Evolutionary conservation across 2,113 vertebrate genomes (phyloP).

Genomic region (Sebastes fasciatus): DNA sequence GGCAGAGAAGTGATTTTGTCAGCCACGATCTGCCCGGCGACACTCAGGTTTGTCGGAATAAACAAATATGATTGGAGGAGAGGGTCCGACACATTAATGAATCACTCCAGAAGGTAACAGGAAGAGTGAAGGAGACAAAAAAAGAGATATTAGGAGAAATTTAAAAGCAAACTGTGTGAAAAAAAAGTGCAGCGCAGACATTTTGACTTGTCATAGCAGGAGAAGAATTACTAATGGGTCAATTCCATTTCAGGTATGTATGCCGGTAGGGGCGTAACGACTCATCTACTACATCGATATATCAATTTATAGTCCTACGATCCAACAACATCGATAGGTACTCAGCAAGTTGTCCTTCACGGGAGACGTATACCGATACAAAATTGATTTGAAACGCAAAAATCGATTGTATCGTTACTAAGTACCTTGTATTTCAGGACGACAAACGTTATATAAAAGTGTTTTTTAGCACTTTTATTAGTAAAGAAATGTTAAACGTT

Average conservation of each 20-base stretch:
- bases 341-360: too few species aligned
- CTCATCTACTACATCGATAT: too few species aligned
- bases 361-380: too few species aligned
- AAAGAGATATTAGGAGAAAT: neutral
- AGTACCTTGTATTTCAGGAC: too few species aligned
- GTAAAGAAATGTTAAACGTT: too few species aligned
- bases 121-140: neutral
- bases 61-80: slow-evolving; percentile 61
- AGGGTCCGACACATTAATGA: slow-evolving; percentile 30
- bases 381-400: too few species aligned
- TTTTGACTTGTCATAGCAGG: neutral
- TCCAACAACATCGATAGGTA: too few species aligned
- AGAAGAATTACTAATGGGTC: neutral
- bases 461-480: too few species aligned
- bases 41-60: slow-evolving; percentile 61
- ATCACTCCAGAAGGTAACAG: slow-evolving; percentile 16
- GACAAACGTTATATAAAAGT: too few species aligned
- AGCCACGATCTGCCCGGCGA: slow-evolving; percentile 52
- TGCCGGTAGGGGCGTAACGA: too few species aligned
- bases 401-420: too few species aligned
- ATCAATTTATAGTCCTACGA: too few species aligned
- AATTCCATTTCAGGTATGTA: neutral
- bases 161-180: neutral
- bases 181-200: neutral
- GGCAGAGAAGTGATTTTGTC: slow-evolving; percentile 60